Percentiles rank a stretch among this genome's conserved stretches.
Conservation (phyloP, 2,797 vertebrate species). For the Channa striata region DNA sequence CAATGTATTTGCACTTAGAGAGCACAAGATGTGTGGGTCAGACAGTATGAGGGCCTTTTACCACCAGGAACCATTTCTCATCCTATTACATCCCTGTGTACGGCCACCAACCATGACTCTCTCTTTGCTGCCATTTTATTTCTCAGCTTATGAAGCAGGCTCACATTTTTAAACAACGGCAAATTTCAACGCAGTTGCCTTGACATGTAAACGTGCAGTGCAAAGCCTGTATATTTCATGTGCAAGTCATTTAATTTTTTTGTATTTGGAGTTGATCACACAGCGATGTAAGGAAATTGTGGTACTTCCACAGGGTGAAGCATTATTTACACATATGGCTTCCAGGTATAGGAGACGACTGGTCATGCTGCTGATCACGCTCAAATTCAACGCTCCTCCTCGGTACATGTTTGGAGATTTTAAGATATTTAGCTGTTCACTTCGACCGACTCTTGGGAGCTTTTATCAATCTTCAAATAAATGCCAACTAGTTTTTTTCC, state of each 20-base stretch:
- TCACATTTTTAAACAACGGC: background rate
- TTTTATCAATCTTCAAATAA: background rate
- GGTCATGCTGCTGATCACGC: background rate
- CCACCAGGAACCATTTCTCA: slow-evolving; percentile 18
- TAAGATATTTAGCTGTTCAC: background rate
- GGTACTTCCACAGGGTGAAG: background rate
- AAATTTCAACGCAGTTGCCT: background rate
- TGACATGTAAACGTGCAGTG: background rate
- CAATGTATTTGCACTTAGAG: slow-evolving; percentile 28
- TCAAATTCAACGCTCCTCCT: background rate
- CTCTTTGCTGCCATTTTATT: background rate
- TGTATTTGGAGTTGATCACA: background rate
- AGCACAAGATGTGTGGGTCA: slow-evolving; percentile 50
- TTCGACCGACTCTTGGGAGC: background rate
- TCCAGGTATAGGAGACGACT: background rate
- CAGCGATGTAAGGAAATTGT: background rate
- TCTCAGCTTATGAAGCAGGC: background rate
- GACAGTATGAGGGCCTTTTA: slow-evolving; percentile 26
- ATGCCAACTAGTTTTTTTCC: background rate
- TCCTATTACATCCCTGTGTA: background rate
- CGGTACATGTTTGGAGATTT: background rate
- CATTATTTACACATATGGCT: background rate
- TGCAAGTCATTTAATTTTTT: background rate
- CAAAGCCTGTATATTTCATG: background rate
- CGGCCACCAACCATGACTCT: background rate